Percentiles rank a stretch among this genome's conserved stretches.
These are phyloP conservation scores for Gymnoscopelus microlampas DNA, from an alignment of 2,797 vertebrate species.

Conservation along the genomic window DNA sequence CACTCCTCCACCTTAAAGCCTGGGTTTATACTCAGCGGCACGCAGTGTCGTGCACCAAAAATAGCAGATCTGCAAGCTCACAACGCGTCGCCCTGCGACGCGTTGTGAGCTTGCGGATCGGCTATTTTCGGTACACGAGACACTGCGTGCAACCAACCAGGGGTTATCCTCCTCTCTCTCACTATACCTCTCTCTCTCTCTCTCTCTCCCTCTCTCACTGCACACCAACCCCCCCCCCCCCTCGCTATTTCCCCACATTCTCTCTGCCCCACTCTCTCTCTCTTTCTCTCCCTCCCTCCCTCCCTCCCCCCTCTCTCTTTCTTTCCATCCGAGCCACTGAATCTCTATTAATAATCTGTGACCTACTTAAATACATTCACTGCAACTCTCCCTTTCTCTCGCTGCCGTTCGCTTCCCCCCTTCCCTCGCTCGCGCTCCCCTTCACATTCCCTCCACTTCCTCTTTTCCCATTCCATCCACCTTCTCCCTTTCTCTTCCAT, in stretches of 20 bases:
- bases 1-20: slow-evolving; percentile 1
- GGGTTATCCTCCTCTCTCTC: slow-evolving; percentile 36
- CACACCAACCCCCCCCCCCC: slow-evolving; percentile 25
- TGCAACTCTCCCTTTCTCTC: slow-evolving; percentile 68
- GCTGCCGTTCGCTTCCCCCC: slow-evolving; percentile 48
- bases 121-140: too few species aligned
- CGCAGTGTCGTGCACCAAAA: too few species aligned
- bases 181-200: slow-evolving; percentile 11
- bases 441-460: slow-evolving; percentile 13
- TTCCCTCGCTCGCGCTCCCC: slow-evolving; percentile 25
- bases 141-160: too few species aligned
- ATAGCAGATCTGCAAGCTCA: too few species aligned
- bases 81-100: too few species aligned
- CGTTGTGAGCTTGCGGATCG: too few species aligned
- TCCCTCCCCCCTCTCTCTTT: slow-evolving; percentile 54
- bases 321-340: slow-evolving; percentile 83
- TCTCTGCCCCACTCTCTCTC: slow-evolving; percentile 31
- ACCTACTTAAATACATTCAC: slow-evolving; percentile 87
- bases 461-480: slow-evolving; percentile 7
- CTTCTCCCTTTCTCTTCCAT: background rate
- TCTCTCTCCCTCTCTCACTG: slow-evolving; percentile 50
- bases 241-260: slow-evolving; percentile 54
- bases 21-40: too few species aligned
- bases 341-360: slow-evolving; percentile 89
- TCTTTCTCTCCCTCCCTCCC: slow-evolving; percentile 46